Evolutionary conservation across 2,113 vertebrate species (phyloP).

Genomic region (Furnarius figulus): DNA sequence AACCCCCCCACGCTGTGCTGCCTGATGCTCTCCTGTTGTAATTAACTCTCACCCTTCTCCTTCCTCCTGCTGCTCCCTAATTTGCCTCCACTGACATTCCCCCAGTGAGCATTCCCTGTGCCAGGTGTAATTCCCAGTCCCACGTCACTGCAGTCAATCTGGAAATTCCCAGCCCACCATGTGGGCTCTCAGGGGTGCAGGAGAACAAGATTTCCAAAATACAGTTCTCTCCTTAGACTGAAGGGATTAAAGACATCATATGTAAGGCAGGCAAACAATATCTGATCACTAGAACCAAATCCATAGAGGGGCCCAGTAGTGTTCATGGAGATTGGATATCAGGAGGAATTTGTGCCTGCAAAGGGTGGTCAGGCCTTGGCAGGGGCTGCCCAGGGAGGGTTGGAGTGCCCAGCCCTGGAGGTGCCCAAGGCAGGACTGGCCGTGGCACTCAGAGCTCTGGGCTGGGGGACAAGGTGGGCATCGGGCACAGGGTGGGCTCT

Average conservation of each 20-base stretch:
- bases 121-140: neutral
- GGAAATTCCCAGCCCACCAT: neutral
- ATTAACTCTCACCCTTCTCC: neutral
- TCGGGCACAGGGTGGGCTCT: fast-evolving
- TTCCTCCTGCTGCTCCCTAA: neutral
- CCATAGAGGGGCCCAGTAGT: neutral
- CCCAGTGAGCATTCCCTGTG: neutral
- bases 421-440: neutral
- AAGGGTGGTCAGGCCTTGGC: fast-evolving
- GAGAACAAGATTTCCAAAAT: neutral
- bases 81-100: neutral
- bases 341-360: neutral
- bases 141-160: neutral
- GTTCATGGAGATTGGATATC: neutral
- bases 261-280: neutral
- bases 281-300: neutral
- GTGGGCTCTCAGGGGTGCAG: neutral
- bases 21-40: neutral
- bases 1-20: neutral
- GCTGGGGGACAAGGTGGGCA: neutral
- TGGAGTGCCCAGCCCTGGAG: neutral
- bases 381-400: neutral
- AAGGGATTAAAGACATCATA: neutral
- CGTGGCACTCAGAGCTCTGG: neutral
- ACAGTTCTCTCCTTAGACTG: neutral